Percentiles rank a stretch among this genome's conserved stretches.
These are phyloP conservation scores for Dryoscopus gambensis DNA, from an alignment of 2,113 vertebrate genomes.

Conservation along the genomic window DNA sequence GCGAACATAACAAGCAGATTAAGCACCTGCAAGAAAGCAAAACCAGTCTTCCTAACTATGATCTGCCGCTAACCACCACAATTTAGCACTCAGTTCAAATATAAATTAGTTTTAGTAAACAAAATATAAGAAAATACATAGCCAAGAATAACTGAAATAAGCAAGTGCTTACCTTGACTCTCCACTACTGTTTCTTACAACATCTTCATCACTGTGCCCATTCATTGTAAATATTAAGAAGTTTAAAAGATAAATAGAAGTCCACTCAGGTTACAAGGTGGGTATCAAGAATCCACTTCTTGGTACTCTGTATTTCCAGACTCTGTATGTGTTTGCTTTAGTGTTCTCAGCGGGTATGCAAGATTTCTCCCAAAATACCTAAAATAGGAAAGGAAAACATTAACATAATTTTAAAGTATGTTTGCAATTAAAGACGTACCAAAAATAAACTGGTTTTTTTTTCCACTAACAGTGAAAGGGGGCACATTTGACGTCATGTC, in stretches of 20 bases:
- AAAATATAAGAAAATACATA: neutral
- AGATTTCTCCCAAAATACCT: conserved; percentile 48
- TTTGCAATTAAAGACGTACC: neutral
- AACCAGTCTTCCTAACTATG: neutral
- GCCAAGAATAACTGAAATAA: neutral
- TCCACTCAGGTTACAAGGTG: conserved; percentile 57
- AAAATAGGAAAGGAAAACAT: neutral
- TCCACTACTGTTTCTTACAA: conserved; percentile 91
- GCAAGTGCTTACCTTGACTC: conserved; percentile 86
- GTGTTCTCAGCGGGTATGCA: neutral
- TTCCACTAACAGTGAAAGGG: neutral
- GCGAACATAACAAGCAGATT: neutral
- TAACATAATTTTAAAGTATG: neutral
- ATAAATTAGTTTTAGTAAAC: neutral
- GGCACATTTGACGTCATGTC: rapidly evolving
- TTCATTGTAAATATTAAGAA: conserved; percentile 85
- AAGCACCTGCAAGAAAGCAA: neutral
- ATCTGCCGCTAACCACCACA: neutral
- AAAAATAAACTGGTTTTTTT: neutral
- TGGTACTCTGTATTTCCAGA: conserved; percentile 43
- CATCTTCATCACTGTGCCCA: conserved; percentile 95
- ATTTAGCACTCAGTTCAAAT: neutral
- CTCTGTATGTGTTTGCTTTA: neutral
- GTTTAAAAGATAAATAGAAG: conserved; percentile 70
- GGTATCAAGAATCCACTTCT: conserved; percentile 46